These are phyloP conservation scores for Etheostoma spectabile DNA, from an alignment of 2,113 vertebrate genomes.

Conservation along the genomic window DNA sequence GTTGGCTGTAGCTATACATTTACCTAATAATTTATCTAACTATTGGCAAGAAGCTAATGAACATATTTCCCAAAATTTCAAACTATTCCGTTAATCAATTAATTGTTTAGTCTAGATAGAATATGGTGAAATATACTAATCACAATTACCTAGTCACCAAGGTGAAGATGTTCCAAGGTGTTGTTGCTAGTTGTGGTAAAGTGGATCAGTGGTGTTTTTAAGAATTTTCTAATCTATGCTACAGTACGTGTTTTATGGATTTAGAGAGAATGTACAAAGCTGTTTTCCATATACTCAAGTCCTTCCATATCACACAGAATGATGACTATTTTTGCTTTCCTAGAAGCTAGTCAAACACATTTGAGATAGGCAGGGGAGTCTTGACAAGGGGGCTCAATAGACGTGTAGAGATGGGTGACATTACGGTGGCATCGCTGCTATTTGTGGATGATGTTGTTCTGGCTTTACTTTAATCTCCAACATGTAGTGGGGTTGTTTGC, in stretches of 20 bases:
- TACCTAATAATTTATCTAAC: neutral
- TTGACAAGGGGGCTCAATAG: constrained; percentile 21
- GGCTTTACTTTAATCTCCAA: constrained; percentile 23
- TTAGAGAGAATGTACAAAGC: constrained; percentile 10
- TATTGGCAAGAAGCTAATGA: neutral
- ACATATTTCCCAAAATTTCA: neutral
- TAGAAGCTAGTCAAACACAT: constrained; percentile 12
- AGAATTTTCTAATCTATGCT: constrained; percentile 1
- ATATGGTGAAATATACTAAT: neutral
- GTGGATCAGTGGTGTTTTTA: neutral
- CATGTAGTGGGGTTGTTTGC: constrained; percentile 14
- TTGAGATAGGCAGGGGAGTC: constrained; percentile 9
- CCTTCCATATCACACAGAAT: neutral
- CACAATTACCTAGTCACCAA: neutral
- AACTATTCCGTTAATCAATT: neutral
- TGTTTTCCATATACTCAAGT: neutral
- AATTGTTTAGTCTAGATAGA: neutral
- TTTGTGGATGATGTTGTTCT: constrained; percentile 23
- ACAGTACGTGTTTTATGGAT: constrained; percentile 1
- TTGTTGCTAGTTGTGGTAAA: neutral
- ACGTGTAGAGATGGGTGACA: constrained; percentile 23
- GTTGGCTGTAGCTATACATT: neutral
- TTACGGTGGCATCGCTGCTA: constrained; percentile 25
- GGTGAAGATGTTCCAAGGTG: no score
- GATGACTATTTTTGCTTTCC: constrained; percentile 31